Evolutionary conservation across 2,888 invertebrate genomes (phyloP).

Genomic region (Stenolophus ochropezus): DNA sequence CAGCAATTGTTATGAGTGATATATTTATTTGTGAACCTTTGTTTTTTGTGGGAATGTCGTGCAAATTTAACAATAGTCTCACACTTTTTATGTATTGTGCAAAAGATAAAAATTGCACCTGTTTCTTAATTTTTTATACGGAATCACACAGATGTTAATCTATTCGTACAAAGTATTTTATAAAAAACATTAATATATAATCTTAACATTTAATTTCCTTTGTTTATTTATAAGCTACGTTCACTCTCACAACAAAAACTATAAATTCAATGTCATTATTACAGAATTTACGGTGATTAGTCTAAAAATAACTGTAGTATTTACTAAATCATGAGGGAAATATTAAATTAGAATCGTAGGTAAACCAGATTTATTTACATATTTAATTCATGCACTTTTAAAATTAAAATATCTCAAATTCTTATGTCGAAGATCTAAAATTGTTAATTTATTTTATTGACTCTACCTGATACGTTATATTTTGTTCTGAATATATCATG

Average conservation of each 20-base stretch:
- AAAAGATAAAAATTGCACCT: too few relatives aligned
- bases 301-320: not conserved
- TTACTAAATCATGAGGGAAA: not conserved
- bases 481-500: too few relatives aligned
- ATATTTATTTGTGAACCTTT: too few relatives aligned
- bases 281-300: not conserved
- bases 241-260: not conserved
- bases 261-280: not conserved
- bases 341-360: not conserved
- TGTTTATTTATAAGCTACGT: not conserved
- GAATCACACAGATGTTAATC: not conserved
- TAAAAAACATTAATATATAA: not conserved
- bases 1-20: too few relatives aligned
- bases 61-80: too few relatives aligned
- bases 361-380: not conserved
- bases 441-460: too few relatives aligned
- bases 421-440: too few relatives aligned
- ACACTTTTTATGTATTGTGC: too few relatives aligned
- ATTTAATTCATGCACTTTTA: not conserved
- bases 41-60: too few relatives aligned
- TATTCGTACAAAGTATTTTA: not conserved
- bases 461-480: too few relatives aligned
- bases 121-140: too few relatives aligned
- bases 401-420: too few relatives aligned
- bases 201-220: not conserved